Percentiles rank a stretch among this genome's conserved stretches.
Evolutionary conservation across 2,113 vertebrate species (phyloP).

Genomic region (Arenaria interpres): DNA sequence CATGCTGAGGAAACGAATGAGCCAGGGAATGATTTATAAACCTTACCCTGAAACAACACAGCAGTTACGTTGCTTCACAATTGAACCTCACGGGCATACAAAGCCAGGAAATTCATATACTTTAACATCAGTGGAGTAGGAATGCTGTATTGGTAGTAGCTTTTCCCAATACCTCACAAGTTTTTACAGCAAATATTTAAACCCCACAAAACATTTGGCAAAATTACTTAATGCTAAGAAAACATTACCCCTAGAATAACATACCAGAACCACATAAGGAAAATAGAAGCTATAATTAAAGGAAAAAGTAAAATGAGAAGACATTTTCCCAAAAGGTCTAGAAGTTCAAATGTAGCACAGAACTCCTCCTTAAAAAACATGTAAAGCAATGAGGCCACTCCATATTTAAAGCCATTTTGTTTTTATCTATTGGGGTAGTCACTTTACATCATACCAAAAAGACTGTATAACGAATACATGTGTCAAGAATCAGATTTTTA

Average conservation of each 20-base stretch:
- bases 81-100: neutral
- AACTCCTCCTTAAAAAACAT: neutral
- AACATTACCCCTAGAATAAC: neutral
- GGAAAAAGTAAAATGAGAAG: neutral
- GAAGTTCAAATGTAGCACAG: neutral
- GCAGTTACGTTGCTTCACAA: neutral
- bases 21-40: neutral
- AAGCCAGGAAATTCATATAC: neutral
- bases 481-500: constrained; percentile 50
- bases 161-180: neutral
- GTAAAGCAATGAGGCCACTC: constrained; percentile 50
- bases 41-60: neutral
- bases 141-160: neutral
- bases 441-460: constrained; percentile 68
- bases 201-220: neutral
- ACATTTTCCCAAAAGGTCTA: neutral
- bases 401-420: constrained; percentile 42
- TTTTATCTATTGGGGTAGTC: constrained; percentile 66
- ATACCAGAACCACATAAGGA: neutral
- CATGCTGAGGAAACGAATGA: neutral
- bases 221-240: neutral
- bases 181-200: neutral
- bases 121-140: neutral
- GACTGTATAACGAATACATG: constrained; percentile 40
- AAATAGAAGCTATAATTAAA: neutral